These are phyloP conservation scores for Melitaea cinxia DNA, from an alignment of 1,140 invertebrate genomes.

Conservation along the genomic window DNA sequence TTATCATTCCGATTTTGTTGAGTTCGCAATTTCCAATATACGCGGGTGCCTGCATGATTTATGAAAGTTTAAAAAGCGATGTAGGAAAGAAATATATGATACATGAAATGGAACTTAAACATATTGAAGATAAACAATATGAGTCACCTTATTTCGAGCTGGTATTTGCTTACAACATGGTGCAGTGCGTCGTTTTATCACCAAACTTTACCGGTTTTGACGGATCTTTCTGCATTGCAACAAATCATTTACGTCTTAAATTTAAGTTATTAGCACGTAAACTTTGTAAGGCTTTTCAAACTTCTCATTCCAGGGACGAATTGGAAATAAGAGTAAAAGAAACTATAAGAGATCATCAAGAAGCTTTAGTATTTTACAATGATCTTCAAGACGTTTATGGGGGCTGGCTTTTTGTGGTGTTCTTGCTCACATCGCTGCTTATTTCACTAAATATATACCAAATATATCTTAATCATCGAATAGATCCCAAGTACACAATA, in stretches of 20 bases:
- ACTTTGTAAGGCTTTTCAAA: constrained; percentile 49
- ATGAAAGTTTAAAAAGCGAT: constrained; percentile 49
- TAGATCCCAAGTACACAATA: constrained; percentile 55
- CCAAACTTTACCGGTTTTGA: constrained; percentile 60
- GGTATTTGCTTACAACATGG: constrained; percentile 54
- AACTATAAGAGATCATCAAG: constrained; percentile 55
- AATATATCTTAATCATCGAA: constrained; percentile 45
- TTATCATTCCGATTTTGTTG: constrained; percentile 54
- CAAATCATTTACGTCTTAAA: constrained; percentile 59
- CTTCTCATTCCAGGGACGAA: constrained; percentile 43
- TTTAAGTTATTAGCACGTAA: constrained; percentile 58
- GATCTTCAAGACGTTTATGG: constrained; percentile 59
- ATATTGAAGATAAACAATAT: constrained; percentile 58
- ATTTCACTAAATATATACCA: constrained; percentile 61
- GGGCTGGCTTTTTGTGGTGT: constrained; percentile 59
- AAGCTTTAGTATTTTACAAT: constrained; percentile 51
- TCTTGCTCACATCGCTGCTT: constrained; percentile 53
- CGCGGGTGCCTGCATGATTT: constrained; percentile 46
- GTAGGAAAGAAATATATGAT: constrained; percentile 54
- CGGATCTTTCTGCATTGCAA: constrained; percentile 64
- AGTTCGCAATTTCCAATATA: constrained; percentile 57
- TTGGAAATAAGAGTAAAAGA: constrained; percentile 47
- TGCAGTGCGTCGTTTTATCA: constrained; percentile 47
- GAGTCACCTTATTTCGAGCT: constrained; percentile 61
- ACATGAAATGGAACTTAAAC: constrained; percentile 61